A percentile compares a stretch with the other conserved stretches of the same genome.
phyloP scores from a whole-genome alignment of 2,113 vertebrate species.

The Propithecus coquereli region DNA sequence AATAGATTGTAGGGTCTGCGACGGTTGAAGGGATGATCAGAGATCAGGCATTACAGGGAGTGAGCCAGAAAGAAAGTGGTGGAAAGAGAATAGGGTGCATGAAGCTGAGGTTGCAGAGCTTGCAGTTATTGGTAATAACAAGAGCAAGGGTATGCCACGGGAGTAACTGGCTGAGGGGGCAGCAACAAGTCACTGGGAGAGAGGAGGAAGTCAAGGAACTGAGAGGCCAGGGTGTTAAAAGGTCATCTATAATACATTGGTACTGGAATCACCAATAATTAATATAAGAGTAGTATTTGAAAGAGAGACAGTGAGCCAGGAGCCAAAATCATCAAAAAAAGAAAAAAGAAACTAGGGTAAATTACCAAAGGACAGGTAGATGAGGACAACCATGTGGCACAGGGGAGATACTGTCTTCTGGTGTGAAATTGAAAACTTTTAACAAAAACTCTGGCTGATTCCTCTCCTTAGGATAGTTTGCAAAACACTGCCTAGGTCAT shows the following conservation, averaged over 20 bases:
- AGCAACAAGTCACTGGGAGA: neutral
- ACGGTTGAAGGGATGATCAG: neutral
- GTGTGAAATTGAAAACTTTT: neutral
- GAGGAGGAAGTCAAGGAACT: neutral
- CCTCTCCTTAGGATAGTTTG: neutral
- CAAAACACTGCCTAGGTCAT: neutral
- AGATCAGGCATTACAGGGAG: neutral
- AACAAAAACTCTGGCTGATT: neutral
- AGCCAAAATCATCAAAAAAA: neutral
- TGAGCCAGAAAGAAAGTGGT: neutral
- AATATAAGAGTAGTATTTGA: neutral
- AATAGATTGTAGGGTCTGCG: neutral
- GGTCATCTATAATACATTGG: neutral
- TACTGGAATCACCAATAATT: neutral
- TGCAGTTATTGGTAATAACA: neutral
- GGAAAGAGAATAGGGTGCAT: neutral
- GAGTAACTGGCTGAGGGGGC: neutral
- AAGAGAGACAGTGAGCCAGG: neutral
- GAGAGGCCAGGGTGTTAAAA: neutral
- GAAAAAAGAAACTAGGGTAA: neutral
- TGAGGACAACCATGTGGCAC: neutral
- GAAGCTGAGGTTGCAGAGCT: neutral
- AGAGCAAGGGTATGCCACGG: neutral
- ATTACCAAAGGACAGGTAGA: neutral
- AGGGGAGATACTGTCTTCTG: neutral